Base-by-base conservation (phyloP, 2,113 vertebrate genomes). In the Ornithorhynchus anatinus region DNA sequence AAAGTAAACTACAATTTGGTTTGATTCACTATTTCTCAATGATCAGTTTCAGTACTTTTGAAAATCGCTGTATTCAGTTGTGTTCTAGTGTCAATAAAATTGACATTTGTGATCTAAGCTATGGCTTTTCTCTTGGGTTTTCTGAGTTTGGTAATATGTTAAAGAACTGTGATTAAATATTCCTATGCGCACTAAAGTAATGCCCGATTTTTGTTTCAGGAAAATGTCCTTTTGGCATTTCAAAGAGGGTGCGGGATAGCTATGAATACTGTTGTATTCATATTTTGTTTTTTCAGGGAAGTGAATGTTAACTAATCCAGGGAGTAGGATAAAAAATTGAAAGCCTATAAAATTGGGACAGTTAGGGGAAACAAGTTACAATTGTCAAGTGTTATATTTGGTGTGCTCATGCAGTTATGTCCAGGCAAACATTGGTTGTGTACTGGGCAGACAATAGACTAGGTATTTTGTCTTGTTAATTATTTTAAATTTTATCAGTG, bases 1-100 rank as follows among this genome's bases (percentile, higher is more conserved):
- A 90, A 86, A 83, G 40, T 80, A 76, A 73, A 78, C 60, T 80
- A 81, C 83, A 69, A 81, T 91, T 88, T 73, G 85, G 70, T 86
- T 77, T 82, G 84, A 84, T 89, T 91, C 85, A 79, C 77, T 86
- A 79, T 93, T 89, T 87, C 89, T 90, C 69, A 85, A 82, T 87
- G 68, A 89, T 84, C 62, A 76, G 85, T 89, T 89, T 77, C 68
- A 75, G 81, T 88, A 89, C 89, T 91, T 91, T 90, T 78, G 69
- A 89, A 88, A n/a, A 87, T 92, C 81, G 87, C 90, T 96, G 94
- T 96, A 93, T 93, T 80, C 87, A 84, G 91, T 88, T 96, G 88
- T 95, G 88, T 94, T 92, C 92, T 94, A 92, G 94, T 93, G 92
- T 97, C 93, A 97, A 97, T 97, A 96, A 96, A 97, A 93, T 93